phyloP scores from a whole-genome alignment of 2,113 vertebrate genomes.

The Pluvianellus socialis region DNA sequence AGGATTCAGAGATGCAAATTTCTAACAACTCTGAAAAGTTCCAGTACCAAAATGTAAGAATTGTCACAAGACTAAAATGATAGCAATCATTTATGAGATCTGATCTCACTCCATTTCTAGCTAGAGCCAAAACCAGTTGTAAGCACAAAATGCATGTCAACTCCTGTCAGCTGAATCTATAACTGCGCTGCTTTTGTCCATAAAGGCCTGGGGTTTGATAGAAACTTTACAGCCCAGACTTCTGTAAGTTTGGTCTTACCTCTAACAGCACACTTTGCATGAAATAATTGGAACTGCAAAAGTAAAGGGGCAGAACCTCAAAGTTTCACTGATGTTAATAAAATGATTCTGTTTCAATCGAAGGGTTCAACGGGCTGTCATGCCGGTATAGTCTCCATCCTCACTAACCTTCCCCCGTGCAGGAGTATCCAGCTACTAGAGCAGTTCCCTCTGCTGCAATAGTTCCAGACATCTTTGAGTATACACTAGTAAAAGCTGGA shows the following conservation, averaged over 20 bases:
- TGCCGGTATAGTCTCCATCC: neutral
- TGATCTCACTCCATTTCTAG: neutral
- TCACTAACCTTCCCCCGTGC: neutral
- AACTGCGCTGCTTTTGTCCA: neutral
- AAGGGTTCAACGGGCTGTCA: neutral
- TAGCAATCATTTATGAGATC: neutral
- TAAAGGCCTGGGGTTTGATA: neutral
- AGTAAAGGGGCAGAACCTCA: neutral
- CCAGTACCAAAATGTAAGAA: neutral
- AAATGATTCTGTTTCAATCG: neutral
- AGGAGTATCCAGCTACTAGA: neutral
- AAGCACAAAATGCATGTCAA: neutral
- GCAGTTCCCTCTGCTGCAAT: neutral
- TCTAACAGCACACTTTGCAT: fast-evolving
- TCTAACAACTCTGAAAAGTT: neutral
- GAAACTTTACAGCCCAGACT: neutral
- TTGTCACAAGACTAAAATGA: neutral
- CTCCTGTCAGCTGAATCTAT: neutral
- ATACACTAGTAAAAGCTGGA: neutral
- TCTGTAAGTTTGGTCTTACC: neutral
- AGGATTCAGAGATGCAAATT: neutral
- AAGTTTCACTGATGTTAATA: neutral
- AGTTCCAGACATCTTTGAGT: neutral
- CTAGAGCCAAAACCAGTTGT: neutral
- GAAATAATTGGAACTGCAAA: neutral